Base-by-base conservation (phyloP, 2,888 invertebrate genomes). In the Deilephila porcellus region DNA sequence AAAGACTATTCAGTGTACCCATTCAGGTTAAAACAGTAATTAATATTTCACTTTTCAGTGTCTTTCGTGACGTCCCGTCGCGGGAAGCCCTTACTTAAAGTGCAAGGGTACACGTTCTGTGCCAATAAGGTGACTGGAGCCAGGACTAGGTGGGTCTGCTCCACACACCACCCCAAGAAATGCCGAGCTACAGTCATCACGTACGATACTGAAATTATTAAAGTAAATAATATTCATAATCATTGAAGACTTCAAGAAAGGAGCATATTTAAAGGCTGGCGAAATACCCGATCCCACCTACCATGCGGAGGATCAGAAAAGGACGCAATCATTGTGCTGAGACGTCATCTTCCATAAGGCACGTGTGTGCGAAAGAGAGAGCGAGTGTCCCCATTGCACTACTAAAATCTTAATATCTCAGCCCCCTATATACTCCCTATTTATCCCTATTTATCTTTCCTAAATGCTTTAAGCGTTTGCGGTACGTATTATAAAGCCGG, bases 141-240 rank as follows among this genome's bases (percentile, higher is more conserved):
- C 1, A 75, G 75, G 52, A 73, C 74, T 17, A 76, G 79, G 11
- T 82, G 82, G 80, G 72, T 71, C 71, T 84, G 84, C 32, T 80
- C 77, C 0, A 83, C 82, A 1, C 84, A 84, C 74, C 72, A 78
- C 4, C 77, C 72, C 4, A 78, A 60, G 25, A 78, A 79, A 5
- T 85, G 85, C 59, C 77, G 67, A 60, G 84, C 85, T 4, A 74
- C 74, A 8, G 17, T 52, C 1, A 14, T 79, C 34, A 81, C 81
- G 3, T 71, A 78, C 5, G 56, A 63, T 3, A 76, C 77, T 14
- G 45, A 74, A 14, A 75, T 84, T 17, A 62, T 83, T 19, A 81
- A 76, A 73, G 76, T 77, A 37, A 67, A 73, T 45, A 84, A 85
- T 73, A 11, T 17, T 17, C 67, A 67, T 25, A 52, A 67, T 6